phyloP scores from a whole-genome alignment of 2,113 vertebrate species.

The Thunnus thynnus region DNA sequence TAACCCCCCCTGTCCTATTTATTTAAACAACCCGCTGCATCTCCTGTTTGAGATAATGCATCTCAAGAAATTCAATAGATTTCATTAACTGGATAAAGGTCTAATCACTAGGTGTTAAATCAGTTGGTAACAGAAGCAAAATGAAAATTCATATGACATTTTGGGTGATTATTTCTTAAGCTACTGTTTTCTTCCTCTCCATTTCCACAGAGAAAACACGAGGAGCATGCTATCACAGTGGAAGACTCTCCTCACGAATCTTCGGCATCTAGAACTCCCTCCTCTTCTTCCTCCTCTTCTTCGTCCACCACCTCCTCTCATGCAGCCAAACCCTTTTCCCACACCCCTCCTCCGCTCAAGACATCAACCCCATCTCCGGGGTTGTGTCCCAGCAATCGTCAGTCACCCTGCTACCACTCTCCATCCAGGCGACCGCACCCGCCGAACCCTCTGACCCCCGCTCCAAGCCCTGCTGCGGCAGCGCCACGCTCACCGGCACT shows the following conservation, averaged over 20 bases:
- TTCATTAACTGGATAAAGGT: neutral
- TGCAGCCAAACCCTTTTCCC: constrained; percentile 92
- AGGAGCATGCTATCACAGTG: constrained; percentile 87
- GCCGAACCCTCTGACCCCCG: constrained; percentile 87
- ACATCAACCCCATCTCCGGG: constrained; percentile 81
- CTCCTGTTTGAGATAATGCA: neutral
- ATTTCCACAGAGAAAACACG: constrained; percentile 88
- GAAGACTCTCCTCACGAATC: constrained; percentile 83
- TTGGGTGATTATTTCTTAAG: neutral
- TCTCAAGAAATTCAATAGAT: neutral
- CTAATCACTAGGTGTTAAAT: no score
- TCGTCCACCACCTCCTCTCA: constrained; percentile 82
- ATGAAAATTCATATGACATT: no score
- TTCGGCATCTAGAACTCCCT: constrained; percentile 86
- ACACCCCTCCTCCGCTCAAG: constrained; percentile 87
- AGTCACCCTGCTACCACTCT: constrained; percentile 92
- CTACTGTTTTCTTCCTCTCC: neutral
- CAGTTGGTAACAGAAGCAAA: no score
- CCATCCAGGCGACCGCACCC: constrained; percentile 85
- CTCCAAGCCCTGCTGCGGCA: constrained; percentile 88
- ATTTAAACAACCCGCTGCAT: neutral
- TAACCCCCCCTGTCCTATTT: neutral
- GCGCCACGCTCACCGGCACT: constrained; percentile 88
- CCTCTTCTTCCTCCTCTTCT: constrained; percentile 78
- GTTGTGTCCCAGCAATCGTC: constrained; percentile 85